These are phyloP conservation scores for Osmerus mordax DNA, from an alignment of 2,113 vertebrate genomes.

Conservation along the genomic window DNA sequence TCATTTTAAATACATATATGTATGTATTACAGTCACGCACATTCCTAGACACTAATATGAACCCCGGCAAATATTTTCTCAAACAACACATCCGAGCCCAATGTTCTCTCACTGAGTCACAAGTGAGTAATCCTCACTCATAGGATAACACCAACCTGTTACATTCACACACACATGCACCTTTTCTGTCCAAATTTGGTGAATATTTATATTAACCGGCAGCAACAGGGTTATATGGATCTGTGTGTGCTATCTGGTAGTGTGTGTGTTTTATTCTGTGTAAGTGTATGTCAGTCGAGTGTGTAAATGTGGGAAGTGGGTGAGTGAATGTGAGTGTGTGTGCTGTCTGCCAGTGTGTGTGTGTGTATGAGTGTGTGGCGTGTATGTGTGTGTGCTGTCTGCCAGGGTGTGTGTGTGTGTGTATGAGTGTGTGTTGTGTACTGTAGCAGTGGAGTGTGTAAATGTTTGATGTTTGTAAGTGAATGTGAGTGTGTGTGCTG, in stretches of 20 bases:
- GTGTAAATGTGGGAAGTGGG: not conserved
- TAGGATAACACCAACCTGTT: slow-evolving; percentile 40
- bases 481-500: slow-evolving; percentile 7
- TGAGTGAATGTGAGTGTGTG: slow-evolving; percentile 10
- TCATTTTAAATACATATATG: too few species aligned
- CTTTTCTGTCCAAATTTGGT: not conserved
- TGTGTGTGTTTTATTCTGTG: not conserved
- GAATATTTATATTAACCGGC: too few species aligned
- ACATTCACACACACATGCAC: slow-evolving; percentile 21
- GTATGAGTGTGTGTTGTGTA: not conserved
- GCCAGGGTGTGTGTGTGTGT: slow-evolving; percentile 13
- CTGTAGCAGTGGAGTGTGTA: not conserved
- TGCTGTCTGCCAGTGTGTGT: slow-evolving; percentile 5
- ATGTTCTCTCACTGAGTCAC: slow-evolving; percentile 70
- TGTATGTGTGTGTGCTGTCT: slow-evolving; percentile 4
- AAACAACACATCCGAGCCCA: slow-evolving; percentile 41
- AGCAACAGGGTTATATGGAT: not conserved
- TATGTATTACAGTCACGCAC: not conserved
- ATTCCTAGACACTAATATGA: not conserved
- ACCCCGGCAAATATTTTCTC: not conserved
- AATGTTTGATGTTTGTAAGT: not conserved
- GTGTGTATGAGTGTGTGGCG: slow-evolving; percentile 1
- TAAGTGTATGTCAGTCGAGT: not conserved
- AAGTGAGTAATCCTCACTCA: slow-evolving; percentile 51
- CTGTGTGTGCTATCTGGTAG: slow-evolving; percentile 1